Evolutionary conservation across 53 echinoderm and acorn worm species (phyloP).

Genomic region (Astropecten irregularis): DNA sequence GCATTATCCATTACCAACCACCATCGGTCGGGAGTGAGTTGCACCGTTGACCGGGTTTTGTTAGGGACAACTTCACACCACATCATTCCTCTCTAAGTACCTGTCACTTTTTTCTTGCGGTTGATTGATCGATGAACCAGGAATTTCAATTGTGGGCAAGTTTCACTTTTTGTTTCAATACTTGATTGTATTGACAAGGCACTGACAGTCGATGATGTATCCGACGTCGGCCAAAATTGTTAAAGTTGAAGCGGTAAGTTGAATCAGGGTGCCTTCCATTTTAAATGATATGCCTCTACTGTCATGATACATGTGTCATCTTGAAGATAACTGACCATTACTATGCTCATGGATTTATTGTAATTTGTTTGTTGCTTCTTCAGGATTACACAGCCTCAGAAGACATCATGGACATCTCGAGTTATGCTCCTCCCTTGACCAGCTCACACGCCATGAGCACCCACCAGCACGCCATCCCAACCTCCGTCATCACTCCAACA

Average conservation of each 20-base stretch:
- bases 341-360: too few relatives aligned
- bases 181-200: constrained; percentile 1
- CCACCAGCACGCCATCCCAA: constrained; percentile 87
- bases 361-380: too few relatives aligned
- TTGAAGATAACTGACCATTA: too few relatives aligned
- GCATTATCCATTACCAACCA: constrained; percentile 24
- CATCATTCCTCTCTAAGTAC: too few relatives aligned
- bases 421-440: constrained; percentile 42
- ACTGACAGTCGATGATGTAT: constrained; percentile 69
- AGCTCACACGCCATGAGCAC: constrained; percentile 56
- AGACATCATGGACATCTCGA: constrained; percentile 98
- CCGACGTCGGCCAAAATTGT: constrained; percentile 78
- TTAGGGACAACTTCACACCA: constrained; percentile 14
- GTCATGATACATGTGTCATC: too few relatives aligned
- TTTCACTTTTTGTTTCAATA: constrained; percentile 51
- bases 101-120: too few relatives aligned
- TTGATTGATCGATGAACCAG: constrained; percentile 16
- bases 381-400: constrained; percentile 96
- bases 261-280: background rate
- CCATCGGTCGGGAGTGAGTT: background rate
- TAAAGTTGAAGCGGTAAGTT: constrained; percentile 90
- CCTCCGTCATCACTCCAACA: constrained; percentile 94
- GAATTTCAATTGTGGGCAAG: constrained; percentile 14
- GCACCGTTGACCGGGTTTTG: constrained; percentile 11
- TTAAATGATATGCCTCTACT: background rate